Evolutionary conservation across 1,140 invertebrate species (phyloP), one percentile per base, ranked within the genome.

Genomic region (Scaptomyza montana): DNA sequence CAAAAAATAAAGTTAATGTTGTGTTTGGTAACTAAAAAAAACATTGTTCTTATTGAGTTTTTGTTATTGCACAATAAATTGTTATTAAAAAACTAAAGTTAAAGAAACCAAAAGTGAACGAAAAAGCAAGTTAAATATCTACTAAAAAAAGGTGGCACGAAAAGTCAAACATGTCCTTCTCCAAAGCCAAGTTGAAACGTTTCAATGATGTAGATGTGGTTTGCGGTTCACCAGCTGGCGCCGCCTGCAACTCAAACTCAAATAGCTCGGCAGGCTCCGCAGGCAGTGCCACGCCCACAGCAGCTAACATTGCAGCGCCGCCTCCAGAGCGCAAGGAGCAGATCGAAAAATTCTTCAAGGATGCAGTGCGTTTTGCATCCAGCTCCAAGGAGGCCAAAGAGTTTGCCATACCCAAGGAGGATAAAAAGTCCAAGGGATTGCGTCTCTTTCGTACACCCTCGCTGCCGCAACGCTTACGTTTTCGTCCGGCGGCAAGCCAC

Each of bases 291-390:
- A 81, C 77, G 51, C 75, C 80, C 49, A 79, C 86, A 33, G 51
- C 77, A 5, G 62, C 80, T 6, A 46, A 60, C 5, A 54, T 65
- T 0, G 51, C 71, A 1, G 41, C 60, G 3, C 63, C 85, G 9
- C 46, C 74, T 7, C 72, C 85, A 2, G 91, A 92, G 57, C 84
- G 91, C 10, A 92, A 90, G 51, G 91, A 92, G 56, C 91, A 91
- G 28, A 92, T 92, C 10, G 91, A 92, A 46, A 92, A 92, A 68
- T 92, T 92, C 67, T 91, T 92, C 19, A 92, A 92, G 74, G 91
- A 92, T 62, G 91, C 89, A 3, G 89, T 90, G 5, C 77, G 86
- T 28, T 89, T 89, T 36, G 89, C 90, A 0, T 81, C 85, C 25
- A 91, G 74, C 75, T 82, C 74, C 2, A 92, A 92, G 65, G 91